A percentile compares a stretch with the other conserved stretches of the same genome.
Evolutionary conservation across 1,140 invertebrate species (phyloP).

Genomic region (Lasioglossum baleicum): DNA sequence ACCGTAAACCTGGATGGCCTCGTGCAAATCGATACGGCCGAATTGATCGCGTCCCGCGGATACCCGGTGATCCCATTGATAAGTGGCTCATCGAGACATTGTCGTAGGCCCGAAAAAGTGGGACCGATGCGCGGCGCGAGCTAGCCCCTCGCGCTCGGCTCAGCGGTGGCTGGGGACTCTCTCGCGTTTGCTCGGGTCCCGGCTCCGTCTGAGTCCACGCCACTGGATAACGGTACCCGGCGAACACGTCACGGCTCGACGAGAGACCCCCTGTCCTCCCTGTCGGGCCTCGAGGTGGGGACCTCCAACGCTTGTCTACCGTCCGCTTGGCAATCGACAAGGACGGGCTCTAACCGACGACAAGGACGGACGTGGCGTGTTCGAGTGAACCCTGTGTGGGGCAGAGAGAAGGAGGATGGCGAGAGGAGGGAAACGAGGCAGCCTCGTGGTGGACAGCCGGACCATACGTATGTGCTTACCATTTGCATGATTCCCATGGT

Average conservation of each 20-base stretch:
- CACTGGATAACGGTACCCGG: constrained; percentile 76
- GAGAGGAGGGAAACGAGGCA: background rate
- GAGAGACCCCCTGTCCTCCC: constrained; percentile 41
- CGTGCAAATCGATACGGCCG: constrained; percentile 53
- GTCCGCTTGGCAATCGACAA: constrained; percentile 65
- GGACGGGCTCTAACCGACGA: constrained; percentile 71
- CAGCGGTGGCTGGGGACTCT: background rate
- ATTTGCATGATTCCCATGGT: constrained; percentile 70
- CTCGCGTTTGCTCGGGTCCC: background rate
- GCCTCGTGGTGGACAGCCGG: constrained; percentile 19
- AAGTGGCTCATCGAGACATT: constrained; percentile 73
- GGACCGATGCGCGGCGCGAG: constrained; percentile 34
- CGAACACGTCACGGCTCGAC: constrained; percentile 68
- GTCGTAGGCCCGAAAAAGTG: constrained; percentile 70
- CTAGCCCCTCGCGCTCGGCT: constrained; percentile 1
- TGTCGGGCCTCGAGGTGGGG: background rate
- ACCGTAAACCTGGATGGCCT: constrained; percentile 17
- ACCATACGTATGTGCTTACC: constrained; percentile 31
- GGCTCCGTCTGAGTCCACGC: constrained; percentile 55
- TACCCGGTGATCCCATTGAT: constrained; percentile 76
- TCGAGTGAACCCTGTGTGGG: background rate
- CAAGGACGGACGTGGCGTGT: constrained; percentile 69
- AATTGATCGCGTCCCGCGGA: constrained; percentile 61
- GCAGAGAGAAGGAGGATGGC: background rate
- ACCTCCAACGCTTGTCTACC: constrained; percentile 40